Base-by-base conservation (phyloP, 2,797 vertebrate species). In the Botia almorhae region DNA sequence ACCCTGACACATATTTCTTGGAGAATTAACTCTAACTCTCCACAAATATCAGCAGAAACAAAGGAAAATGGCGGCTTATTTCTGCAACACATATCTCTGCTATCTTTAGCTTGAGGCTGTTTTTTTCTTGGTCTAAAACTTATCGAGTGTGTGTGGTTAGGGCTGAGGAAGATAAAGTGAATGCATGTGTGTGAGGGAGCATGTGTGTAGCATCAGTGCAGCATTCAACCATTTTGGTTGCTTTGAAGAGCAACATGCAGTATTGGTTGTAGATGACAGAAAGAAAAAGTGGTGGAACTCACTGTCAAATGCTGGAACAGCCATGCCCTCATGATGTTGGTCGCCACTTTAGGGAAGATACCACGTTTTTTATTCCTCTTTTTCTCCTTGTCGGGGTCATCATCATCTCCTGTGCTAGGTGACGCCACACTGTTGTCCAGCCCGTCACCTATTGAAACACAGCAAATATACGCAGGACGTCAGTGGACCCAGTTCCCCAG, bases 321-420 rank as follows among this genome's bases (percentile, higher is more conserved):
- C 98, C 98, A 99, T 86, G 98, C 98, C 93, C 97, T 96, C 97
- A 99, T 99, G 93, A 99, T 99, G 95, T 99, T 99, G 93, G 97
- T 99, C 92, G 97, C 97, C 95, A 99, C 98, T 95, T 99, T 99
- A 85, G 97, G 98, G 92, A 99, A 99, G 95, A 99, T 99, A 87
- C 98, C 98, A 87, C 98, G 95, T 92, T 99, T 99, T 96, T 99
- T 99, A 95, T 99, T 98, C 92, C 96, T 96, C 88, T 99, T 99
- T 96, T 99, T 99, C 89, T 99, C 98, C 91, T 99, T 99, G 95
- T 99, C 98, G 87, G 97, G 97, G 95, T 99, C 98, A 91, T 99
- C 98, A 81, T 99, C 98, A 78, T 99, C 98, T 89, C 98, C 98
- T 82, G 98, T 99, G 95, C 98, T 99, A 88, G 97, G 97, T 81